Base-by-base conservation (phyloP, 2,113 vertebrate species). In the Pomatostomus ruficeps region DNA sequence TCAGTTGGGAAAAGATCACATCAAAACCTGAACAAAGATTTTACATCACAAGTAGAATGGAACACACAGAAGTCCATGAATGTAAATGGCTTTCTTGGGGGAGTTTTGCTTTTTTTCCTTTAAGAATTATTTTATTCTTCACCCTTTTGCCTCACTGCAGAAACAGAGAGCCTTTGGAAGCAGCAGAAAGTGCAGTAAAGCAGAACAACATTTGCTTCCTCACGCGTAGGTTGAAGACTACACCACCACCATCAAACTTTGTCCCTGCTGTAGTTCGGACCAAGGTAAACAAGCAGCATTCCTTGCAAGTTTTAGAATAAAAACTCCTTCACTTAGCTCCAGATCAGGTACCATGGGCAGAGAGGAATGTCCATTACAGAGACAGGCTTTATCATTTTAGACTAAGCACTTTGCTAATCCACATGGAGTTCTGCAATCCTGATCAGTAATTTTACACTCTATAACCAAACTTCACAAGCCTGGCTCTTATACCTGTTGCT, bases 281-380 rank as follows among this genome's bases (percentile, higher is more conserved):
- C 72, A 91, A 93, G 61, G 62, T 75, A 95, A 95, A 84, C 52
- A 66, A 75, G 51, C 65, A 88, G 65, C 86, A 84, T 93, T 93
- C 94, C 76, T 85, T 76, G 75, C 85, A 87, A 78, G 40, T 46
- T 88, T 95, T 74, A 61, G 46, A 89, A 70, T 38, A 74, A 89
- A 87, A 78, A 3, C 59, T 74, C 68, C 52, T 81, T 88, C 52
- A 59, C 54, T 38, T 49, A 55, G 55, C 72, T 84, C 29, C 20
- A 49, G 52, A 58, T 73, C 65, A 85, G 89, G 76, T 61, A 66
- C 72, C 52, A 33, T 1, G 6, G 16, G 62, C 66, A 82, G 58
- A 74, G 79, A 75, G 76, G 38, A 73, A 90, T 40, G 65, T 42
- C 85, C 43, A 22, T 15, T 46, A 74, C 46, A 46, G 51, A 65